phyloP scores from a whole-genome alignment of 2,888 invertebrate species.

The Eristalinus aeneus region DNA sequence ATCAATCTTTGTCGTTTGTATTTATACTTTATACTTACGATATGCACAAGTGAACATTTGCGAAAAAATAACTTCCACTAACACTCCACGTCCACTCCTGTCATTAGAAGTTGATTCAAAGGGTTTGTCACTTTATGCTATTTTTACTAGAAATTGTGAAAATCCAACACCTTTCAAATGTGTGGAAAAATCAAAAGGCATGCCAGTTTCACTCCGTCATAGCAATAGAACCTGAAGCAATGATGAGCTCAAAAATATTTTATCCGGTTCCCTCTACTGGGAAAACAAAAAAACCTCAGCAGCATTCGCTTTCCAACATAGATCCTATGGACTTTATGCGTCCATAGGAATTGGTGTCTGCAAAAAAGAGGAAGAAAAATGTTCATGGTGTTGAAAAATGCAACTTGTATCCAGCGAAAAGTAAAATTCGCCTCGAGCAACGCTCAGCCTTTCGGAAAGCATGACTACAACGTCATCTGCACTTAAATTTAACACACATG shows the following conservation, averaged over 20 bases:
- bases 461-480: slow-evolving; percentile 22
- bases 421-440: slow-evolving; percentile 23
- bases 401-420: slow-evolving; percentile 22
- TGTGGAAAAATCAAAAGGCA: neutral
- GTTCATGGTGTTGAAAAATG: slow-evolving; percentile 30
- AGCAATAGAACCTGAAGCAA: neutral
- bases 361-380: slow-evolving; percentile 14
- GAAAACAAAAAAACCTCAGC: neutral
- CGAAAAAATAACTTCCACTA: too few species aligned
- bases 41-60: too few species aligned
- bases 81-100: too few species aligned
- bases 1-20: too few species aligned
- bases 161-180: neutral
- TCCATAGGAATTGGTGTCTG: neutral
- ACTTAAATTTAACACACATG: slow-evolving; percentile 33
- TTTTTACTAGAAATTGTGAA: neutral
- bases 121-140: neutral
- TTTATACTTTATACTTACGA: too few species aligned
- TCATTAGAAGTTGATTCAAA: too few species aligned
- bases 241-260: slow-evolving; percentile 35
- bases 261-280: neutral
- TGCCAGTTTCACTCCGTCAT: neutral
- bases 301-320: neutral
- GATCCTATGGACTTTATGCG: neutral
- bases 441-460: slow-evolving; percentile 4